A percentile compares a stretch with the other conserved stretches of the same genome.
Evolutionary conservation across 2,888 invertebrate species (phyloP).

Genomic region (Rhyacophila evoluta): DNA sequence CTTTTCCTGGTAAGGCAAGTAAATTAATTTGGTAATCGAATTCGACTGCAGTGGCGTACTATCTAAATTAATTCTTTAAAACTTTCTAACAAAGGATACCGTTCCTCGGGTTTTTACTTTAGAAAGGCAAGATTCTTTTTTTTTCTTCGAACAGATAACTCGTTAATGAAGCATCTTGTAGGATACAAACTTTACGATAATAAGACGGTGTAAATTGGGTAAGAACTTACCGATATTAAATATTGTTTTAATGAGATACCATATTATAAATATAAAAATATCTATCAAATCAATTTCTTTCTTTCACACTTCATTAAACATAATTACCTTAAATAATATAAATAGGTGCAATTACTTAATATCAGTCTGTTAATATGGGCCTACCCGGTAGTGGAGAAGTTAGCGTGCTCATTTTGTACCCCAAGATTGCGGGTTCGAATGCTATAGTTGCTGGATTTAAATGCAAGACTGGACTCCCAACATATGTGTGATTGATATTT

Average conservation of each 20-base stretch:
- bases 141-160: neutral
- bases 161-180: neutral
- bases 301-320: too few relatives aligned
- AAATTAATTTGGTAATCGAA: neutral
- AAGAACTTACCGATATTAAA: neutral
- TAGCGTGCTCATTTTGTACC: too few relatives aligned
- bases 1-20: neutral
- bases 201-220: neutral
- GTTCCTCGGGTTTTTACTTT: neutral
- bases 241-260: too few relatives aligned
- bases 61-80: neutral
- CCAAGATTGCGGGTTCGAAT: too few relatives aligned
- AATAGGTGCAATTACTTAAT: too few relatives aligned
- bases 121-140: neutral
- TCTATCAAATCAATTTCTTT: too few relatives aligned
- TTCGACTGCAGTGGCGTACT: neutral
- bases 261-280: neutral
- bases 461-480: neutral
- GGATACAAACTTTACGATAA: neutral
- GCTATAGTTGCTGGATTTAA: too few relatives aligned
- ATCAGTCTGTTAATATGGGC: too few relatives aligned
- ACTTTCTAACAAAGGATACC: neutral
- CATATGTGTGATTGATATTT: neutral
- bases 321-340: too few relatives aligned
- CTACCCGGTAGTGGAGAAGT: too few relatives aligned